Evolutionary conservation across 2,113 vertebrate genomes (phyloP).

Genomic region (Alexandromys fortis): DNA sequence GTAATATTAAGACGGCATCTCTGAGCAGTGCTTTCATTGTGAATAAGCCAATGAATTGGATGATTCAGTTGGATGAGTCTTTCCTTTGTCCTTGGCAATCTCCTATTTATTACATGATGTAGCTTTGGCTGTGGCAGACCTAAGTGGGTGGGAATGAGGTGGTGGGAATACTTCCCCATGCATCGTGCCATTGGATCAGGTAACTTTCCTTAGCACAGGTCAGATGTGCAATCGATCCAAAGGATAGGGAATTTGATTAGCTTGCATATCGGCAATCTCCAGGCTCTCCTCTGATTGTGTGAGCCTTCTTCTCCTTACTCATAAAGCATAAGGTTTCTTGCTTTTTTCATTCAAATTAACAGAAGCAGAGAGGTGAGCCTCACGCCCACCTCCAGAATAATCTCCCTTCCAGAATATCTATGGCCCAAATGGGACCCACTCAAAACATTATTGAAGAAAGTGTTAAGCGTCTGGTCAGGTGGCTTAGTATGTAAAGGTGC

Average conservation of each 20-base stretch:
- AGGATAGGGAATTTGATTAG: neutral
- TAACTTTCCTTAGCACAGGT: neutral
- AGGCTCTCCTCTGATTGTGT: neutral
- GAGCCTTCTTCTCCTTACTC: neutral
- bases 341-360: neutral
- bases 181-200: neutral
- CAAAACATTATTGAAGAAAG: neutral
- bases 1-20: neutral
- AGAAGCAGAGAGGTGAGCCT: neutral
- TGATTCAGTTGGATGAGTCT: neutral
- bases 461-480: neutral
- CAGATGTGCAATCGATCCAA: neutral
- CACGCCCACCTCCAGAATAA: neutral
- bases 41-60: neutral
- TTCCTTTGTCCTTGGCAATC: neutral
- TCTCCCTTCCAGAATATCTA: neutral
- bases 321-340: neutral
- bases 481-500: neutral
- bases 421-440: neutral
- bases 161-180: neutral
- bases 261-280: neutral
- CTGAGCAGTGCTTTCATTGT: neutral
- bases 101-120: fast-evolving
- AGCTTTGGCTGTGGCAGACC: neutral
- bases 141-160: too few species aligned